Conservation (phyloP, 2,113 vertebrate species). For the Poeciliopsis occidentalis region DNA sequence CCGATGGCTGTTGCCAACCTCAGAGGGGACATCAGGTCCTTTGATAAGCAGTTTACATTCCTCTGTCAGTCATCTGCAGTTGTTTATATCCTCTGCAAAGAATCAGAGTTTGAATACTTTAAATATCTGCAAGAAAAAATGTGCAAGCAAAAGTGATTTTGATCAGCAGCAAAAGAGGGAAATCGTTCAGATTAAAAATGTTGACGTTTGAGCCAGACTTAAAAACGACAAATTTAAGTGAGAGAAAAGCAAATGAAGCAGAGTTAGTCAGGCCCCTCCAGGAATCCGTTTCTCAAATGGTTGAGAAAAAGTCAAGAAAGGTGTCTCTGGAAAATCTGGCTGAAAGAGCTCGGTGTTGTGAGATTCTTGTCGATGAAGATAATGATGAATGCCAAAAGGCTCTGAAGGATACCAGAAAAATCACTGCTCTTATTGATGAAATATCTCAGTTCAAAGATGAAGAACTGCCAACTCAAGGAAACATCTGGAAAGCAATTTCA, state of each 20-base stretch:
- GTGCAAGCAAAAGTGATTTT: neutral
- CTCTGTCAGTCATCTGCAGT: neutral
- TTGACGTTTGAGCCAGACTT: neutral
- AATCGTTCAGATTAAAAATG: neutral
- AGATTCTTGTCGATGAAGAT: neutral
- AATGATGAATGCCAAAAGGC: neutral
- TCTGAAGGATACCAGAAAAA: neutral
- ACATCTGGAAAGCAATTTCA: neutral
- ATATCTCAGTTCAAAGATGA: neutral
- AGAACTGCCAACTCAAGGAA: neutral
- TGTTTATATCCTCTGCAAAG: neutral
- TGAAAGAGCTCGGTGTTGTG: neutral
- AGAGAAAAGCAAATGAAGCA: neutral
- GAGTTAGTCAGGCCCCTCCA: neutral
- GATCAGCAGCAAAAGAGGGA: neutral
- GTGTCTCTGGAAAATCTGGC: neutral
- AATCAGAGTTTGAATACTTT: neutral
- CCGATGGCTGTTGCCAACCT: neutral
- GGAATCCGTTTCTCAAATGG: neutral
- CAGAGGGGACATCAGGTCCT: neutral
- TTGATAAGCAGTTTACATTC: neutral
- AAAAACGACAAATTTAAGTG: neutral
- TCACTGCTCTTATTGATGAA: neutral
- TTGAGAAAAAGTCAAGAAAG: neutral
- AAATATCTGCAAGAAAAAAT: neutral